phyloP scores from a whole-genome alignment of 2,888 invertebrate genomes.

The Cactoblastis cactorum region DNA sequence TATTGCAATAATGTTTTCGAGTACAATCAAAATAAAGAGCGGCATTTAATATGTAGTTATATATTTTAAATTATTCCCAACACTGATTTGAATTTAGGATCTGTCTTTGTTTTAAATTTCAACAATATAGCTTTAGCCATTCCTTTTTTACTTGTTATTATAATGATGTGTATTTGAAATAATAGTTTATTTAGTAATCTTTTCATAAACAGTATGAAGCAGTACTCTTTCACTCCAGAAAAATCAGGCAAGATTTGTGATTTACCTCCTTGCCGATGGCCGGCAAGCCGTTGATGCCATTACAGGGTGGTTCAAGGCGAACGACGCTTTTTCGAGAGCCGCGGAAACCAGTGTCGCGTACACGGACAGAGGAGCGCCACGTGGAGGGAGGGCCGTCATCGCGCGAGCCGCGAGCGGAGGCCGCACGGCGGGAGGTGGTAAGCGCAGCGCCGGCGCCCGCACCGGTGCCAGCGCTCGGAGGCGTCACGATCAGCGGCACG shows the following conservation, averaged over 20 bases:
- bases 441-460: slow-evolving; percentile 54
- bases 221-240: slow-evolving; percentile 4
- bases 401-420: slow-evolving; percentile 64
- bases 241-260: slow-evolving; percentile 52
- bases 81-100: too few species aligned
- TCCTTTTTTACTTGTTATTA: too few species aligned
- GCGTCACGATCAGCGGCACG: slow-evolving; percentile 70
- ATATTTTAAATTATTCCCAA: too few species aligned
- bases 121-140: too few species aligned
- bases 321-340: slow-evolving; percentile 82
- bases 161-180: not conserved
- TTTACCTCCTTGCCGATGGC: slow-evolving; percentile 80
- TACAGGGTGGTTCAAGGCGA: slow-evolving; percentile 82
- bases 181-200: not conserved
- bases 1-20: too few species aligned
- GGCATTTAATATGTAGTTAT: too few species aligned
- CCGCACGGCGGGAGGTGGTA: slow-evolving; percentile 62
- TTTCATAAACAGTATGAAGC: not conserved
- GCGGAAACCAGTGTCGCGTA: slow-evolving; percentile 81
- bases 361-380: slow-evolving; percentile 83
- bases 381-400: slow-evolving; percentile 68
- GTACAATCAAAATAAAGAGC: too few species aligned
- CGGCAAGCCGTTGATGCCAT: slow-evolving; percentile 79
- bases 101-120: too few species aligned
- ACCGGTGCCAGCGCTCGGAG: slow-evolving; percentile 54